A percentile compares a stretch with the other conserved stretches of the same genome.
Evolutionary conservation across 2,797 vertebrate genomes (phyloP).

Genomic region (Amblyopsis hoosieri): DNA sequence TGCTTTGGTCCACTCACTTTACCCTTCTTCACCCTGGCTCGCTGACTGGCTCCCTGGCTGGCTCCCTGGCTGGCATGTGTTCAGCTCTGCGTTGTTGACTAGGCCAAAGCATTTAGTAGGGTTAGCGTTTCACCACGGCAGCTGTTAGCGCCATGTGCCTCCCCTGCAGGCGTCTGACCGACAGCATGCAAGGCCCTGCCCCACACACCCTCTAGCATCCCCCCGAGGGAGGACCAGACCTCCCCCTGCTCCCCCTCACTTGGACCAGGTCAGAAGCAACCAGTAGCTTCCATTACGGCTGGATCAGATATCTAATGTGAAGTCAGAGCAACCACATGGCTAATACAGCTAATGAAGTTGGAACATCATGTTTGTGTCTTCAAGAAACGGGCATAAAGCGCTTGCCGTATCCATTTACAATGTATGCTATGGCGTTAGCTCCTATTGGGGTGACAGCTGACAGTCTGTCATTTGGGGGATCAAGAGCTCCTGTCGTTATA

Average conservation of each 20-base stretch:
- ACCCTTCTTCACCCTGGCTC: slow-evolving; percentile 49
- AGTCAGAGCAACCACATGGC: slow-evolving; percentile 30
- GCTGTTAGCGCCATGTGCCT: slow-evolving; percentile 81
- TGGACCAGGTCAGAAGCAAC: slow-evolving; percentile 53
- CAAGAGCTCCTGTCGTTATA: slow-evolving; percentile 41
- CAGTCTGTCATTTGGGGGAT: slow-evolving; percentile 52
- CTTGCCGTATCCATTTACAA: neutral
- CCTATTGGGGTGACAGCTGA: slow-evolving; percentile 13
- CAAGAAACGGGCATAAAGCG: neutral
- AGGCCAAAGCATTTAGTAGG: slow-evolving; percentile 68
- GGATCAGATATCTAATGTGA: slow-evolving; percentile 64
- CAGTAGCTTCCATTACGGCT: slow-evolving; percentile 45
- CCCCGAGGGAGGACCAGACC: slow-evolving; percentile 52
- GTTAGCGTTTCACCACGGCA: slow-evolving; percentile 77
- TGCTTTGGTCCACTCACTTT: slow-evolving; percentile 65
- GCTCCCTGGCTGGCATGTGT: slow-evolving; percentile 71
- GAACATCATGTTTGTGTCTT: neutral
- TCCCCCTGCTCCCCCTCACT: slow-evolving; percentile 39
- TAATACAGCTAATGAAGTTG: neutral
- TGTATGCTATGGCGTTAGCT: slow-evolving; percentile 10
- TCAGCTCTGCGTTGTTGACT: slow-evolving; percentile 69
- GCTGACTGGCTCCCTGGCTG: neutral
- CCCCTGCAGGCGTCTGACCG: slow-evolving; percentile 62
- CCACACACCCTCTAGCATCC: slow-evolving; percentile 68
- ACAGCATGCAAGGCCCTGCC: slow-evolving; percentile 72